These are phyloP conservation scores for Hydropsyche betteni DNA, from an alignment of 2,888 invertebrate species.

Conservation along the genomic window DNA sequence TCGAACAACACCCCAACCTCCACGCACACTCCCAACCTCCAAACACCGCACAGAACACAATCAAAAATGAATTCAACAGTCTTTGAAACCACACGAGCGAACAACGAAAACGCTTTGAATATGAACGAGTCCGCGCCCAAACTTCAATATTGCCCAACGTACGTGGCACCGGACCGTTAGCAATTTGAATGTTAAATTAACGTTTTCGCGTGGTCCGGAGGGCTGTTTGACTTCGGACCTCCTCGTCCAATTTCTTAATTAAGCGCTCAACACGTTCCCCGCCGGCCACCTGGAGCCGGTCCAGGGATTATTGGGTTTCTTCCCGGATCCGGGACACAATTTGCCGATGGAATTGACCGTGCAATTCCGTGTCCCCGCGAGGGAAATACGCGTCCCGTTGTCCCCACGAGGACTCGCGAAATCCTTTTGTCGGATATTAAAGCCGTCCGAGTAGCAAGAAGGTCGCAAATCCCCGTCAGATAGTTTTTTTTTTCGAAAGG, in stretches of 20 bases:
- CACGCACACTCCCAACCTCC: neutral
- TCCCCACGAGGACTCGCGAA: slow-evolving; percentile 35
- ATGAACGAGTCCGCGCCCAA: slow-evolving; percentile 9
- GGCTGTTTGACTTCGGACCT: slow-evolving; percentile 4
- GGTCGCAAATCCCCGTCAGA: slow-evolving; percentile 45
- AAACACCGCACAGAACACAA: too few species aligned
- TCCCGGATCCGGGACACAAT: slow-evolving; percentile 27
- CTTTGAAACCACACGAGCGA: too few species aligned
- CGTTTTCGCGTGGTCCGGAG: slow-evolving; percentile 1
- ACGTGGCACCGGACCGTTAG: neutral
- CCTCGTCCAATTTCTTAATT: slow-evolving; percentile 25
- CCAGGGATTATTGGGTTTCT: slow-evolving; percentile 25
- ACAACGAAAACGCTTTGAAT: slow-evolving; percentile 3
- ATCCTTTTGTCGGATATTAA: slow-evolving; percentile 43
- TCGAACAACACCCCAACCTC: too few species aligned
- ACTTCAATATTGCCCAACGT: slow-evolving; percentile 7
- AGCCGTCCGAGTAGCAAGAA: slow-evolving; percentile 35
- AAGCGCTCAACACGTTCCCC: neutral
- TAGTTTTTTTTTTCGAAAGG: slow-evolving; percentile 38
- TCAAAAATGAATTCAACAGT: too few species aligned
- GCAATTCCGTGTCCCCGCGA: slow-evolving; percentile 17
- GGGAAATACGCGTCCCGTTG: slow-evolving; percentile 17
- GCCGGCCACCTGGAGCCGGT: slow-evolving; percentile 2
- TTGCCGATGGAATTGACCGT: slow-evolving; percentile 34
- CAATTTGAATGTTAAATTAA: slow-evolving; percentile 26